These are phyloP conservation scores for Pediacus dermestoides DNA, from an alignment of 2,888 invertebrate genomes.

Conservation along the genomic window DNA sequence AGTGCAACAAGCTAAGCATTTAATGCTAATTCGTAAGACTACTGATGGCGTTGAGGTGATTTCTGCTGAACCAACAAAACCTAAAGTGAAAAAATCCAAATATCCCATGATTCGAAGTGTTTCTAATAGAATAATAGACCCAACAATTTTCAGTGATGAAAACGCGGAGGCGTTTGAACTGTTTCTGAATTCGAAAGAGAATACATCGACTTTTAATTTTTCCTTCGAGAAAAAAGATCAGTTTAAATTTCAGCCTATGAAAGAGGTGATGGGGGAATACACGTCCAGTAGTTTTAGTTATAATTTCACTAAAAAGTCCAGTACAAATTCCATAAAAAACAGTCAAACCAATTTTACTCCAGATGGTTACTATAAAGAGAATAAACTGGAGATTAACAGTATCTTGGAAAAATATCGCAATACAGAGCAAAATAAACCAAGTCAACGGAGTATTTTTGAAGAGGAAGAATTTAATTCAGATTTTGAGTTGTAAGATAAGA, in stretches of 20 bases:
- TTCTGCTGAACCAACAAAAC: background rate
- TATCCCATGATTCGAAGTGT: background rate
- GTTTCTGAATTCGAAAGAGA: constrained; percentile 34
- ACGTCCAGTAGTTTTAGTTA: too few relatives aligned
- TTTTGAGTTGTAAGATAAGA: too few relatives aligned
- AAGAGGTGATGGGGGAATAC: background rate
- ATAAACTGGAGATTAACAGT: constrained; percentile 15
- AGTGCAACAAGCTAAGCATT: constrained; percentile 34
- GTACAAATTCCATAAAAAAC: background rate
- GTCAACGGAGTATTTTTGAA: too few relatives aligned
- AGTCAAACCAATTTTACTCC: constrained; percentile 6
- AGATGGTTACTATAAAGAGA: constrained; percentile 15
- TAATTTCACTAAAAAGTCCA: background rate
- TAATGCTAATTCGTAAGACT: constrained; percentile 34
- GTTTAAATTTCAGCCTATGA: background rate
- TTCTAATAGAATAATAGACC: constrained; percentile 13
- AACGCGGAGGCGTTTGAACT: constrained; percentile 33
- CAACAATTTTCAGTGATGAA: constrained; percentile 31
- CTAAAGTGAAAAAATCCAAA: constrained; percentile 1
- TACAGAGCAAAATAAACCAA: too few relatives aligned
- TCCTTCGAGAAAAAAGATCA: constrained; percentile 13
- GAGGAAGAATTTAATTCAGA: too few relatives aligned
- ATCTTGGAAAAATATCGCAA: constrained; percentile 10
- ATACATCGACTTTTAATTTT: constrained; percentile 31
- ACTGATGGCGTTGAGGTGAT: constrained; percentile 33